Percentiles rank a stretch among this genome's conserved stretches.
phyloP scores from a whole-genome alignment of 2,888 invertebrate genomes.

The Tachina fera region DNA sequence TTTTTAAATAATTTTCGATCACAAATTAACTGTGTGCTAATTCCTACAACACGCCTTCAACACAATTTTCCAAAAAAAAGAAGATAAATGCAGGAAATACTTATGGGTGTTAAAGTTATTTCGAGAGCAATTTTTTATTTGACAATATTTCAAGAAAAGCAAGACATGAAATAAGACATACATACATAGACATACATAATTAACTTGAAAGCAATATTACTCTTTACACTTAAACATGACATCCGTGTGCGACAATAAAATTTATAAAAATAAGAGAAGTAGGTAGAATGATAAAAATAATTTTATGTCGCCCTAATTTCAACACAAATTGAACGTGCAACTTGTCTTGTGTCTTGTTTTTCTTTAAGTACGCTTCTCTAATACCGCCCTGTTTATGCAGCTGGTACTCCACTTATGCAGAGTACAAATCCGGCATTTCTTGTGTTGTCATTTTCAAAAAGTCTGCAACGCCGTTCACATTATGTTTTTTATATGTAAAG shows the following conservation, averaged over 20 bases:
- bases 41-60: constrained; percentile 45
- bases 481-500: no score
- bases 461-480: no score
- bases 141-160: background rate
- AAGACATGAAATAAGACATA: constrained; percentile 22
- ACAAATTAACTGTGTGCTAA: constrained; percentile 43
- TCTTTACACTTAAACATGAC: constrained; percentile 49
- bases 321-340: constrained; percentile 53
- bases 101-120: constrained; percentile 32
- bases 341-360: constrained; percentile 53
- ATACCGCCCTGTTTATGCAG: background rate
- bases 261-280: background rate
- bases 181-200: constrained; percentile 27
- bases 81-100: constrained; percentile 47
- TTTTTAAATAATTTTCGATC: constrained; percentile 42
- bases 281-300: constrained; percentile 16
- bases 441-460: no score
- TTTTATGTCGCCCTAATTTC: constrained; percentile 64
- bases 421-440: no score
- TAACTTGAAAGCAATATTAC: constrained; percentile 45
- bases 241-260: constrained; percentile 20
- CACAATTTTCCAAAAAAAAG: constrained; percentile 7
- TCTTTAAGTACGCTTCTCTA: constrained; percentile 28
- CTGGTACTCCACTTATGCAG: constrained; percentile 14
- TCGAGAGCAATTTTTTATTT: background rate